Evolutionary conservation across 2,888 invertebrate species (phyloP).

Genomic region (Ophion obscuratus): DNA sequence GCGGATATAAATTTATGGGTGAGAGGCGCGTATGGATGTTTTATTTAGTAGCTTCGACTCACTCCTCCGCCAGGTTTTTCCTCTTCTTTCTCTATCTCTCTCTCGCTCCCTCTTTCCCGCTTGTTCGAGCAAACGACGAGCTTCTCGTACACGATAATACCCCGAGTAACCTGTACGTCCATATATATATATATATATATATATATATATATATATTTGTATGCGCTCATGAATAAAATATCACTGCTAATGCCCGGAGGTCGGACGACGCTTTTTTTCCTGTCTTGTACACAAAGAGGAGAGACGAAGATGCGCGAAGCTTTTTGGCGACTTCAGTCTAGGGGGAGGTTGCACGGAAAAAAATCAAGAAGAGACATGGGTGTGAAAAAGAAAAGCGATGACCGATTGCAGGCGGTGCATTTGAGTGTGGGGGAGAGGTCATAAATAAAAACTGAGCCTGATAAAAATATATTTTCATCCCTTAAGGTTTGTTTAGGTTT

Average conservation of each 20-base stretch:
- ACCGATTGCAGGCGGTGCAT: slow-evolving; percentile 73
- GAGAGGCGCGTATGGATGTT: slow-evolving; percentile 81
- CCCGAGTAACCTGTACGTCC: slow-evolving; percentile 2
- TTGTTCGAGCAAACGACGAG: slow-evolving; percentile 43
- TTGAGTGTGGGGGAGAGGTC: slow-evolving; percentile 69
- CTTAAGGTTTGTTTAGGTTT: not conserved
- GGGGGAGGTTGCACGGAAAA: slow-evolving; percentile 23
- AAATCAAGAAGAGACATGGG: slow-evolving; percentile 42
- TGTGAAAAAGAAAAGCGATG: slow-evolving; percentile 69
- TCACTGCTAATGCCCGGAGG: slow-evolving; percentile 82
- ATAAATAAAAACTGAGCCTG: slow-evolving; percentile 75
- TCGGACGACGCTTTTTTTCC: slow-evolving; percentile 81
- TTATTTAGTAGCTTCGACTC: slow-evolving; percentile 82
- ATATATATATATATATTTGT: slow-evolving; percentile 2
- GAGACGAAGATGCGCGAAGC: slow-evolving; percentile 30
- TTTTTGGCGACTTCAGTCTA: slow-evolving; percentile 24
- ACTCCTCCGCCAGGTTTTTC: slow-evolving; percentile 56
- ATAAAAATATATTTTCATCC: slow-evolving; percentile 60
- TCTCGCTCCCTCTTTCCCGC: slow-evolving; percentile 9
- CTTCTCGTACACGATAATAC: slow-evolving; percentile 38
- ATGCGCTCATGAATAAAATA: slow-evolving; percentile 84
- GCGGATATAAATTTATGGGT: slow-evolving; percentile 81
- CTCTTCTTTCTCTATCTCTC: slow-evolving; percentile 36
- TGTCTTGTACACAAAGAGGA: slow-evolving; percentile 39
- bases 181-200: not conserved